phyloP scores from a whole-genome alignment of 2,888 invertebrate genomes.

The Polydrusus pterygomalis region DNA sequence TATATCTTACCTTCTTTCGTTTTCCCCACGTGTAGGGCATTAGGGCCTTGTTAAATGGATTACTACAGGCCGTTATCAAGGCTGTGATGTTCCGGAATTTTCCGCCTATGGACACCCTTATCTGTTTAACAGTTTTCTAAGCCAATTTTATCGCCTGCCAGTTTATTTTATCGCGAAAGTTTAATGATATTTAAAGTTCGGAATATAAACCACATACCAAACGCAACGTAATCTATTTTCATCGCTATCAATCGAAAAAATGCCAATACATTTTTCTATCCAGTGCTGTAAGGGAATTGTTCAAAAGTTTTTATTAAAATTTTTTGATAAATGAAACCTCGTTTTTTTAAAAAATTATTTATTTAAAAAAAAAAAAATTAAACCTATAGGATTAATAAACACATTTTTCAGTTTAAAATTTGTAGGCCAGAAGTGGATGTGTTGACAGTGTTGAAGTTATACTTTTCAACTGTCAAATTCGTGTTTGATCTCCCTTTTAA shows the following conservation, averaged over 20 bases:
- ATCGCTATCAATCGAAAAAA: neutral
- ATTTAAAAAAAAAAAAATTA: no score
- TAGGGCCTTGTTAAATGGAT: constrained; percentile 14
- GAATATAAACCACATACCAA: neutral
- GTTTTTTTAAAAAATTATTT: no score
- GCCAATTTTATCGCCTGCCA: constrained; percentile 17
- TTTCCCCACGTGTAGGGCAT: constrained; percentile 2
- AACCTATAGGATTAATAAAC: no score
- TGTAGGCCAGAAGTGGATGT: no score
- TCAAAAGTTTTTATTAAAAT: no score
- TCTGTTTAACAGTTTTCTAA: constrained; percentile 28
- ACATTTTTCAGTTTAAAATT: no score
- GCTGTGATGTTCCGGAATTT: constrained; percentile 21
- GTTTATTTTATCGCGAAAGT: constrained; percentile 20
- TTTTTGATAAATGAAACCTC: no score
- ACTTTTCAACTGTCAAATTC: no score
- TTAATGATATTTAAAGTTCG: constrained; percentile 12
- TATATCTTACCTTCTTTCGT: neutral
- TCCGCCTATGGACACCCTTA: constrained; percentile 23
- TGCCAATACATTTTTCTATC: no score
- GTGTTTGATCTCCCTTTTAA: no score
- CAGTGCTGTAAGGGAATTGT: no score
- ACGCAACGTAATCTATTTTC: neutral
- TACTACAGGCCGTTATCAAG: constrained; percentile 20
- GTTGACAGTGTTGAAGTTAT: no score